Evolutionary conservation across 1,140 invertebrate genomes (phyloP).

Genomic region (Chironomus tepperi): DNA sequence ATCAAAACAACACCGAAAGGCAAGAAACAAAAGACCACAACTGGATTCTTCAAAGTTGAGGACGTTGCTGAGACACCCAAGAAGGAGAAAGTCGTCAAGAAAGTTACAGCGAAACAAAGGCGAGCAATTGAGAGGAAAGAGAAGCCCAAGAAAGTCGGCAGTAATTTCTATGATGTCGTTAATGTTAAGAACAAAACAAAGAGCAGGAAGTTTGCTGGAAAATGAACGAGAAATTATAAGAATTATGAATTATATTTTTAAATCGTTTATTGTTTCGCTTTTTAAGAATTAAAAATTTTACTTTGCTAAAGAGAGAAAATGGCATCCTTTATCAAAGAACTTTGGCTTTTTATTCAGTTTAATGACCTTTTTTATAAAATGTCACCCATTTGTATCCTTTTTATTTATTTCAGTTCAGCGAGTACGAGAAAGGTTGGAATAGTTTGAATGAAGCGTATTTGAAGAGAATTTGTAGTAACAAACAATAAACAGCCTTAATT

Average conservation of each 20-base stretch:
- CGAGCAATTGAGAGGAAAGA: slow-evolving; percentile 62
- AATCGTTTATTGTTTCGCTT: not conserved
- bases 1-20: slow-evolving; percentile 36
- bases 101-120: slow-evolving; percentile 66
- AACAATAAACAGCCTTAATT: slow-evolving; percentile 1
- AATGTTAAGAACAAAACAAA: slow-evolving; percentile 83
- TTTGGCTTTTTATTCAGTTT: slow-evolving; percentile 13
- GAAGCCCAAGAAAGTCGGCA: slow-evolving; percentile 80
- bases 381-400: not conserved
- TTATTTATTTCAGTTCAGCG: not conserved
- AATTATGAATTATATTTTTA: not conserved
- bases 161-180: slow-evolving; percentile 84
- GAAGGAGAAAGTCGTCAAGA: slow-evolving; percentile 36
- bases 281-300: slow-evolving; percentile 15
- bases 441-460: not conserved
- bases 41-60: slow-evolving; percentile 52
- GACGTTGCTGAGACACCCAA: slow-evolving; percentile 34
- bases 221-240: not conserved
- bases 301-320: slow-evolving; percentile 13
- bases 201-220: not conserved
- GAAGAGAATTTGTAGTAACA: not conserved
- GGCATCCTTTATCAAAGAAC: slow-evolving; percentile 7
- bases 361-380: not conserved
- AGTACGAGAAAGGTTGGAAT: not conserved
- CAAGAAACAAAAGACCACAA: slow-evolving; percentile 41